Evolutionary conservation across 23 tunicate species (phyloP), one percentile per base, ranked within the genome.

Genomic region (Styela clava): DNA sequence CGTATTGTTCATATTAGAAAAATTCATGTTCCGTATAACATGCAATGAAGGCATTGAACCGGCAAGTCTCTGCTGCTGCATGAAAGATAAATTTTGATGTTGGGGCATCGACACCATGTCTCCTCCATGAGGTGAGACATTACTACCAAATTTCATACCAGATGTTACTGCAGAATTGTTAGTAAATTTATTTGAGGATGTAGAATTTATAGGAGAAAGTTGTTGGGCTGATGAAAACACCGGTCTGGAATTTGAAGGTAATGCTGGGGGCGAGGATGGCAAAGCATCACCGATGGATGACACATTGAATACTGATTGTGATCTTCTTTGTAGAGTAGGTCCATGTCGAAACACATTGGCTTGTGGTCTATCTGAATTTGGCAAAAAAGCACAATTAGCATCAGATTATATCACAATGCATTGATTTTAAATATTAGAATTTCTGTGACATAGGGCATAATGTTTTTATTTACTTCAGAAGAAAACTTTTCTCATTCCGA

Each of bases 41-140:
- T 61, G 80, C 62, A 85, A 68, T 3, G 95, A 85, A 35, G 95
- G 89, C 95, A 89, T 89, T 24, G 95, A 89, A 16, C 95, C 89
- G 25, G 83, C 83, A 5, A 72, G 82, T 31, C 71, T 62, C 22
- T 52, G 74, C 62, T 89, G 88, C 16, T 35, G 78, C 77, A 71
- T 71, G 35, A 71, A 71, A 3, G 77, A 28, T 22, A 71, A 32
- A 71, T 71, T 71, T 71, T 78, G 83, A 30, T 16, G 77, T n/a
- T 56, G 77, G 69, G 62, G 62, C 31, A 79, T 33, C 16, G 73
- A 64, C 16, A 44, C 81, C 34, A 24, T 35, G 22, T 20, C 65
- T 31, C 31, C 79, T 5, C 18, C 16, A 44, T 32, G 65, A 67
- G 44, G 77, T 21, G 73, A 24, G 73, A 68, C 73, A 16, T 24